Conservation (phyloP, 2,888 invertebrate species). For the Molanna angustata region DNA sequence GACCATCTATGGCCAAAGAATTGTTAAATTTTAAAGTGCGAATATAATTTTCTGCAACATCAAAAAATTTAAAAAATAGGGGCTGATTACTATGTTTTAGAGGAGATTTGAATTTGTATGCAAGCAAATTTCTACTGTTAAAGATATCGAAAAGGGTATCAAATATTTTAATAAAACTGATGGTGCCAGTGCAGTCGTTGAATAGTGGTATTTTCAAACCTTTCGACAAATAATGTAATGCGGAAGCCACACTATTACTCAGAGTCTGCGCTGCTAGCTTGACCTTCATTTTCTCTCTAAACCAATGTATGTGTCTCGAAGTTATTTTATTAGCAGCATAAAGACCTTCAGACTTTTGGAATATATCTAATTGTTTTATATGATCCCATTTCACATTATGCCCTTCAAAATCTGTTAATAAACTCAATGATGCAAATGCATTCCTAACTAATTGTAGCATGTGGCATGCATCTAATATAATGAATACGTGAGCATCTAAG, state of each 20-base stretch:
- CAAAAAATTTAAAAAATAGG: neutral
- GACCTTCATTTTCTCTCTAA: neutral
- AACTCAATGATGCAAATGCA: neutral
- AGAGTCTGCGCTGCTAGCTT: constrained; percentile 2
- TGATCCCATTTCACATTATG: neutral
- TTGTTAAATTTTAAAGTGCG: neutral
- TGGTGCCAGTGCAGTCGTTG: neutral
- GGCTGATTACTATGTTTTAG: neutral
- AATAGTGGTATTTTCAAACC: neutral
- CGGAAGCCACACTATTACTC: constrained; percentile 3
- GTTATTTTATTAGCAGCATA: neutral
- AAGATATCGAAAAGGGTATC: neutral
- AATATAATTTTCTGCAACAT: neutral
- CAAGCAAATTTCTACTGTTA: constrained; percentile 2
- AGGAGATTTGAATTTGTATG: neutral
- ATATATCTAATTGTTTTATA: neutral
- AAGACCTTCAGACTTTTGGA: neutral
- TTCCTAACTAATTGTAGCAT: neutral
- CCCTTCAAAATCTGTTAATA: neutral
- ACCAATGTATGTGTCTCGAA: neutral
- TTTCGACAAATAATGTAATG: neutral
- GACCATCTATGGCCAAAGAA: neutral
- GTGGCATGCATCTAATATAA: constrained; percentile 2
- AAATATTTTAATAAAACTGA: neutral
- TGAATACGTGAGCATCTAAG: neutral